Evolutionary conservation across 2,797 vertebrate species (phyloP), one percentile per base, ranked within the genome.

Genomic region (Pantherophis alleghaniensis): DNA sequence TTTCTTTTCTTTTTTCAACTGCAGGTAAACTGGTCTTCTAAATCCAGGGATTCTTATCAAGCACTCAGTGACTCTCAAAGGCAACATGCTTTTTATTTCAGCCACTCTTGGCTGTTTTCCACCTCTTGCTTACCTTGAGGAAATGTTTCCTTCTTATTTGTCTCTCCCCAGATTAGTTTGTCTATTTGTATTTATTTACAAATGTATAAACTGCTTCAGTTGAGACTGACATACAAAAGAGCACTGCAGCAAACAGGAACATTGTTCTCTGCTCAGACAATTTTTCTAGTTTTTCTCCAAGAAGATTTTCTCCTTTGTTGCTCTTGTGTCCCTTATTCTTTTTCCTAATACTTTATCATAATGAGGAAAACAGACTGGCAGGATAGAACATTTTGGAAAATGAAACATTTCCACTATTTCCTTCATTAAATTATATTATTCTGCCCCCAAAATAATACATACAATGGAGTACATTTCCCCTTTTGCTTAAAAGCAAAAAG

Each of bases 381-480:
- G 18, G 11, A 18, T 63, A 32, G 51, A 90, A 22, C 79, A 51
- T 42, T 37, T 24, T 18, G 16, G 53, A 32, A 74, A 59, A 53
- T 42, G 47, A 90, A 92, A 92, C 86, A 90, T 92, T 89, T 92
- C 14, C 12, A 89, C 13, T 83, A 51, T 56, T 88, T 74, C 55
- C 32, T 86, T 37, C 26, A 32, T 63, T 37, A 60, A 42, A 59
- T 87, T n/a, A 53, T 37, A 87, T 63, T 26, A 16, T 86, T 47
- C n/a, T 42, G 53, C 11, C 26, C 79, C 14, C 57, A 9, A 92
- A 93, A 66, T 87, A 86, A 86, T 61, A 24, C 24, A 47, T 56
- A 20, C 57, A 88, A 51, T 59, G 5, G 57, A 20, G 2, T 53
- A 13, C 22, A n/a, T 91, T 91, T 12, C 11, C 22, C 16, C 26